Evolutionary conservation across 2,113 vertebrate genomes (phyloP), one percentile per base, ranked within the genome.

Genomic region (Eublepharis macularius): DNA sequence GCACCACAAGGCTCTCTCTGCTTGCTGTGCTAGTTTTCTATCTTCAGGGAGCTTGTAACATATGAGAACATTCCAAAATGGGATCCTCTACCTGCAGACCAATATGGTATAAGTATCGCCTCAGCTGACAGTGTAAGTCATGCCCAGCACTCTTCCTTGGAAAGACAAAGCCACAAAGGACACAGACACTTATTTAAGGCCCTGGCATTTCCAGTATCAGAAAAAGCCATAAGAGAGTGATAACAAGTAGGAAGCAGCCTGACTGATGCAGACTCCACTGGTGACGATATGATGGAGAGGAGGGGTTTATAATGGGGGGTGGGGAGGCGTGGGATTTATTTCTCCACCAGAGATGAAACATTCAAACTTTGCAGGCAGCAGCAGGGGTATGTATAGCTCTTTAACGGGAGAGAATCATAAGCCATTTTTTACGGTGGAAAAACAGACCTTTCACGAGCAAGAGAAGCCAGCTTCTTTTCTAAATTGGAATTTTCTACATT

Each of bases 181-280:
- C 32, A 21, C 57, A 63, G 60, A 29, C 14, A 63, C 41, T 21
- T 60, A 12, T 54, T 73, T 47, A 34, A 65, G 36, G 29, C 11
- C 47, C n/a, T 47, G 76, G 39, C 16, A 76, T 57, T 51, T 17
- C 65, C 63, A 60, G 16, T 24, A 45, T 36, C 32, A 70, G 45
- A 72, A 79, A 92, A 87, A 90, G 80, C 84, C 88, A 86, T n/a
- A 91, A 80, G 51, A 76, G 88, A 85, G 80, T 81, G 83, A 43
- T 88, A 63, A 80, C 77, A 89, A 94, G 92, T 88, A 92, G 90
- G 88, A 81, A 76, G 87, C 72, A 85, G 89, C 90, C 81, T 94
- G 90, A 88, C 89, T 91, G 76, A 89, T 87, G 90, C 91, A 94
- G 87, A 86, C 91, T 92, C 82, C 89, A 81, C 81, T 66, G 88